Evolutionary conservation across 2,113 vertebrate species (phyloP).

Genomic region (Cavia aperea): DNA sequence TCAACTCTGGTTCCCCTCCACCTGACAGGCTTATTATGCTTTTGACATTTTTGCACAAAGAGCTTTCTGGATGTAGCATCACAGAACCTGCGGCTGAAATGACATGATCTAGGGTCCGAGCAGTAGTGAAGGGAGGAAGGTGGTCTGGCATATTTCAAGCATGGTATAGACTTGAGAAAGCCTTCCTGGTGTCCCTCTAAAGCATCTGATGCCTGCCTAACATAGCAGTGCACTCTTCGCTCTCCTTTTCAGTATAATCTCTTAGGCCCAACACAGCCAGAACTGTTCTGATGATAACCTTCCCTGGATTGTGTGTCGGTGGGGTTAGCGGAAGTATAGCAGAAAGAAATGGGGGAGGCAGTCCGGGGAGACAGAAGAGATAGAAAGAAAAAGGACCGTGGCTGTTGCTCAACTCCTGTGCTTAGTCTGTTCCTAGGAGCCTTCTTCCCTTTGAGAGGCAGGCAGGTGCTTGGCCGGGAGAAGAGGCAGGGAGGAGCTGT

Average conservation of each 20-base stretch:
- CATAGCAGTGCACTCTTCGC: too few relatives aligned
- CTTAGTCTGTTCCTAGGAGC: not conserved
- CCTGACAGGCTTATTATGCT: not conserved
- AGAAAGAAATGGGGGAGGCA: not conserved
- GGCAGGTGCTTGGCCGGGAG: not conserved
- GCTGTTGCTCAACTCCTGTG: not conserved
- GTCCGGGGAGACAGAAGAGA: not conserved
- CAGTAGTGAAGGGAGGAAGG: not conserved
- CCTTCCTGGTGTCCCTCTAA: not conserved
- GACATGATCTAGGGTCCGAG: not conserved
- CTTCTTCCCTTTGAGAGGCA: not conserved
- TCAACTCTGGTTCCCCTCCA: not conserved
- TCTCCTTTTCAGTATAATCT: not conserved
- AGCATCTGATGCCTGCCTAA: not conserved
- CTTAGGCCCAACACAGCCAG: not conserved
- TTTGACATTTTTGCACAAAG: not conserved
- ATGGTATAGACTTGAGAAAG: slow-evolving; percentile 7
- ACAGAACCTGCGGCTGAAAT: not conserved
- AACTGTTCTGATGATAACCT: not conserved
- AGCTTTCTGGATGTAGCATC: not conserved
- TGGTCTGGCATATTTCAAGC: not conserved
- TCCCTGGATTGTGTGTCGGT: not conserved
- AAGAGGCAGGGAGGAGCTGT: too few relatives aligned
- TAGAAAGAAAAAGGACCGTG: not conserved
- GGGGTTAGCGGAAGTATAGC: not conserved